Percentiles rank a stretch among this genome's conserved stretches.
These are phyloP conservation scores for Diplosoma virens DNA, from an alignment of 23 tunicate species.

Conservation along the genomic window DNA sequence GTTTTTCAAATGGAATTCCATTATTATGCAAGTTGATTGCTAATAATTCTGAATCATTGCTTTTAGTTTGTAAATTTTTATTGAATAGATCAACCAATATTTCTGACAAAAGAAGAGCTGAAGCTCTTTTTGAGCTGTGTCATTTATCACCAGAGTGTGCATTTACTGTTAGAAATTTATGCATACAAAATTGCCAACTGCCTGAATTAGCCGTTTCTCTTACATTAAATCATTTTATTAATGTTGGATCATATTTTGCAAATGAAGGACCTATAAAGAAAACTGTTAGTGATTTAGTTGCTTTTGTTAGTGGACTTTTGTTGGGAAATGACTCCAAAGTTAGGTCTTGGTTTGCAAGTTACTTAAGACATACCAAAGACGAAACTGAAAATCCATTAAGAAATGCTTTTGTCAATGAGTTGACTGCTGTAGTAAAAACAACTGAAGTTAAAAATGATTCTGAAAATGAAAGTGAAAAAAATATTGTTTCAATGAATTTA, in stretches of 20 bases:
- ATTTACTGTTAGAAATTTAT: slow-evolving; percentile 31
- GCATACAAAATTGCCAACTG: slow-evolving; percentile 67
- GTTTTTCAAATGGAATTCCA: slow-evolving; percentile 52
- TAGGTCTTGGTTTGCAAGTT: slow-evolving; percentile 78
- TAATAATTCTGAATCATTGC: slow-evolving; percentile 69
- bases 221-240: slow-evolving; percentile 25
- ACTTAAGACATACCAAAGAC: slow-evolving; percentile 51
- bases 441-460: slow-evolving; percentile 42
- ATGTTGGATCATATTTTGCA: background rate
- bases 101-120: slow-evolving; percentile 30
- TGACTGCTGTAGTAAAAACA: slow-evolving; percentile 39
- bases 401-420: slow-evolving; percentile 46
- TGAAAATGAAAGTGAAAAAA: background rate
- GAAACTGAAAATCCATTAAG: slow-evolving; percentile 32
- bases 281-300: slow-evolving; percentile 56
- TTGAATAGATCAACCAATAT: background rate
- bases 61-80: slow-evolving; percentile 42
- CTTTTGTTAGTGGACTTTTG: slow-evolving; percentile 82
- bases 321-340: slow-evolving; percentile 78
- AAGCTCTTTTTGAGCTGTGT: slow-evolving; percentile 41
- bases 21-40: slow-evolving; percentile 69
- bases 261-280: background rate
- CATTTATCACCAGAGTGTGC: slow-evolving; percentile 26
- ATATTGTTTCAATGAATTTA: slow-evolving; percentile 37
- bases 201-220: slow-evolving; percentile 66